Conservation (phyloP, 2,888 invertebrate species). For the Brachylomia viminalis region DNA sequence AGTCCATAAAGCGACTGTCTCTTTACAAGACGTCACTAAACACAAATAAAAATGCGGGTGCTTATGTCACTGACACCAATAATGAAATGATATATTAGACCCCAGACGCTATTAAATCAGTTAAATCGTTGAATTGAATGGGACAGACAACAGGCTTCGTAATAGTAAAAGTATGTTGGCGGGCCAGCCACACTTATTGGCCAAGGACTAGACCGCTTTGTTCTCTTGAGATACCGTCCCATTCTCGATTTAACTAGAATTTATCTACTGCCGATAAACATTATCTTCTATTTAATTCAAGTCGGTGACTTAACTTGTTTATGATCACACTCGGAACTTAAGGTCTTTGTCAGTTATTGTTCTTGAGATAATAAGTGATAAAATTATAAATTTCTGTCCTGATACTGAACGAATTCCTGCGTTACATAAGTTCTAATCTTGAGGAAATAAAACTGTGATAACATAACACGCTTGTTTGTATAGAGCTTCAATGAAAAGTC, state of each 20-base stretch:
- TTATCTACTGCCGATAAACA: constrained; percentile 62
- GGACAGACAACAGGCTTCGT: constrained; percentile 69
- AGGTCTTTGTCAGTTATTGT: constrained; percentile 45
- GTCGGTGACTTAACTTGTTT: constrained; percentile 51
- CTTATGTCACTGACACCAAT: constrained; percentile 49
- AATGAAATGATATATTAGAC: constrained; percentile 38
- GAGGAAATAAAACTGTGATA: constrained; percentile 45
- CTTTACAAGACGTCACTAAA: not conserved
- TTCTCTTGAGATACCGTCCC: constrained; percentile 72
- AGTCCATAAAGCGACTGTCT: not conserved
- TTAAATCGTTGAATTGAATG: constrained; percentile 72
- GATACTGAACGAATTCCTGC: constrained; percentile 39
- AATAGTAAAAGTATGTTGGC: constrained; percentile 82
- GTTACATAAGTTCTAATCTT: constrained; percentile 35
- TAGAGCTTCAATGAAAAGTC: constrained; percentile 28
- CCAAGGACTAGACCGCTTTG: constrained; percentile 85
- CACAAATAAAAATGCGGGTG: constrained; percentile 34
- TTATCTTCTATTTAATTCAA: constrained; percentile 60
- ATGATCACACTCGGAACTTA: constrained; percentile 48
- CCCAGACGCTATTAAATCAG: constrained; percentile 64
- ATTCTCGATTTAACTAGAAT: constrained; percentile 67
- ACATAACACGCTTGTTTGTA: constrained; percentile 15
- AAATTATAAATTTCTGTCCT: constrained; percentile 29
- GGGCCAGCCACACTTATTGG: constrained; percentile 76
- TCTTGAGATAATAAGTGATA: constrained; percentile 45